Base-by-base conservation (phyloP, 2,797 vertebrate species). In the Holocentrus rufus region DNA sequence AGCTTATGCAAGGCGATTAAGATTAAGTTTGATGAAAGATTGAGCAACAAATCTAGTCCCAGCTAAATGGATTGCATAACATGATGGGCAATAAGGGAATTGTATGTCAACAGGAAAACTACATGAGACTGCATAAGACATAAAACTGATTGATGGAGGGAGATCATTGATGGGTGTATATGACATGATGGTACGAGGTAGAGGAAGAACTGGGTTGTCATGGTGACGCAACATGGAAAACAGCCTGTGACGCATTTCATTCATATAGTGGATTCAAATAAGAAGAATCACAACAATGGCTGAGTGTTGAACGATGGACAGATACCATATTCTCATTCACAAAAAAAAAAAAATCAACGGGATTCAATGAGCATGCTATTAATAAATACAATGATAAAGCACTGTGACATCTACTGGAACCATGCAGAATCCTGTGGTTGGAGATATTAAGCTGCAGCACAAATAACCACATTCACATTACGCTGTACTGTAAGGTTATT, bases 161-260 rank as follows among this genome's bases (percentile, higher is more conserved):
- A 49, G 25, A 17, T 20, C 39, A 65, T 39, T 39, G 30, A 36
- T 65, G 4, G 14, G 8, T 23, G 34, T 23, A 25, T 14, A 39
- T 20, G 20, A 39, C 49, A 68, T 6, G 14, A 9, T 14, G 22
- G 22, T 34, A 11, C 1, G 44, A 59, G 44, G 46, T 27, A 39
- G 25, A 3, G 54, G 22, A 10, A 57, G 25, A 62, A 61, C 63
- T 1, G 2, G 27, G 82, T 80, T 66, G 77, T 77, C 81, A 80
- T 79, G 72, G 78, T 86, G 84, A 89, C 44, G 66, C 56, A 75
- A 42, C 50, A 36, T 25, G 34, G 59, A 50, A 66, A 56, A 65
- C 22, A 65, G 47, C 4, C 47, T 6, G 36, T 89, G 86, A 85
- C 86, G 87, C 87, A 90, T 34, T 84, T 82, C 34, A 65, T 5